Percentiles rank a stretch among this genome's conserved stretches.
Conservation (phyloP, 2,888 invertebrate genomes). For the Perithous albicinctus region DNA sequence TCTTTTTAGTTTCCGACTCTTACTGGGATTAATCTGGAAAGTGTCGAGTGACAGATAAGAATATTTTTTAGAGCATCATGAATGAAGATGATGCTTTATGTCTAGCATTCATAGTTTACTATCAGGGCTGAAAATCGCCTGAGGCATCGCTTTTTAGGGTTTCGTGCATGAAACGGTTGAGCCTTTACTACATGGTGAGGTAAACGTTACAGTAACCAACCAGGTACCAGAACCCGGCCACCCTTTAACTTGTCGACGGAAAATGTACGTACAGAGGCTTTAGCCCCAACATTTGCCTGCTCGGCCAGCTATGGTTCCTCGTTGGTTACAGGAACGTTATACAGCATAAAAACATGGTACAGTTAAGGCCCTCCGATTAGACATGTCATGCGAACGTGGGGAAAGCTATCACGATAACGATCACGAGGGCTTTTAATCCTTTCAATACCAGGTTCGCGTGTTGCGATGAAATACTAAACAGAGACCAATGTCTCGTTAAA, state of each 20-base stretch:
- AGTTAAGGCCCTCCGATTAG: not conserved
- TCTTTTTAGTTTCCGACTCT: not conserved
- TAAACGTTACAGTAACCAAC: too few relatives aligned
- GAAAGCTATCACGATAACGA: not conserved
- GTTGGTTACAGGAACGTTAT: too few relatives aligned
- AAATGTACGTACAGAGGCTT: too few relatives aligned
- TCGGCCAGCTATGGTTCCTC: too few relatives aligned
- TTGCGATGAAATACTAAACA: too few relatives aligned
- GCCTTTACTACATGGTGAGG: not conserved
- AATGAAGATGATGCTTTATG: slow-evolving; percentile 6
- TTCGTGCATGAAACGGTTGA: not conserved
- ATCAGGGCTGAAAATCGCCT: not conserved
- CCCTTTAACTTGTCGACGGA: too few relatives aligned
- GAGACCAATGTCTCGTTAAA: too few relatives aligned
- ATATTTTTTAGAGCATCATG: not conserved
- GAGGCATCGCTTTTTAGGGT: not conserved
- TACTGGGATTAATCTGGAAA: not conserved
- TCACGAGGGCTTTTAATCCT: slow-evolving; percentile 1
- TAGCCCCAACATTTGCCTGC: too few relatives aligned
- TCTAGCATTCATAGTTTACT: slow-evolving; percentile 5
- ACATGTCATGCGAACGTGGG: slow-evolving; percentile 6
- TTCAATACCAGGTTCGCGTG: too few relatives aligned
- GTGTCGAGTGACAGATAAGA: not conserved
- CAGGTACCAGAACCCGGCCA: too few relatives aligned
- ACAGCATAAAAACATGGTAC: not conserved